phyloP scores from a whole-genome alignment of 2,113 vertebrate genomes.

The Riparia riparia region DNA sequence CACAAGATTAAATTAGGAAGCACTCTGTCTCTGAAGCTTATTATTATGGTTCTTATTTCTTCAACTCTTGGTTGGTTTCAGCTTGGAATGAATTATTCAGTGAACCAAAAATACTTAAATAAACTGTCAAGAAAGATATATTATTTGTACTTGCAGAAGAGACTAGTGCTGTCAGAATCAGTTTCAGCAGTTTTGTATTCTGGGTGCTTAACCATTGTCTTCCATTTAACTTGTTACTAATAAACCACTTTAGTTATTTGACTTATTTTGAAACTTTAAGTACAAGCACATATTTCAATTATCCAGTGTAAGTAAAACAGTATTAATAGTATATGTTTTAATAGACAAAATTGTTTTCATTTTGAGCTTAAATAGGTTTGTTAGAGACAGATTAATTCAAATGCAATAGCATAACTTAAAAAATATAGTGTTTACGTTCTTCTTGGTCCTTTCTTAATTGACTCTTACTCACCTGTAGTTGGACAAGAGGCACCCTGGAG shows the following conservation, averaged over 20 bases:
- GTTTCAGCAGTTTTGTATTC: conserved; percentile 10
- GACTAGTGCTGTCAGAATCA: neutral
- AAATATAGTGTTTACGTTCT: neutral
- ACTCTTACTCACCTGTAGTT: neutral
- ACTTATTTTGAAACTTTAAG: conserved; percentile 17
- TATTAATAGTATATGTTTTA: neutral
- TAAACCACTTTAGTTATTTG: neutral
- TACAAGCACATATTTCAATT: neutral
- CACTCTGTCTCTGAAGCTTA: neutral
- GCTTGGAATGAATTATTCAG: conserved; percentile 49
- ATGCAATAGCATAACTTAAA: neutral
- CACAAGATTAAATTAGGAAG: neutral
- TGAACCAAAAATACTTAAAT: conserved; percentile 50
- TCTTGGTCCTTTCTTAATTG: neutral
- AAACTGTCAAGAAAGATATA: conserved; percentile 49
- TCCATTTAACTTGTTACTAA: conserved; percentile 14
- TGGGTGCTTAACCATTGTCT: neutral
- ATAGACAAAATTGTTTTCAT: neutral
- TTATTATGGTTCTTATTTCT: neutral
- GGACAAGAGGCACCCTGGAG: neutral
- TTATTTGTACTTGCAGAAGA: conserved; percentile 51
- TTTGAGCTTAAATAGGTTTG: neutral
- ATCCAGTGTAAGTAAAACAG: neutral
- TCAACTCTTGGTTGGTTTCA: conserved; percentile 11
- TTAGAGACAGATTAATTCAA: neutral